These are phyloP conservation scores for Adelognathus sp. DNA, from an alignment of 2,888 invertebrate genomes.

Conservation along the genomic window DNA sequence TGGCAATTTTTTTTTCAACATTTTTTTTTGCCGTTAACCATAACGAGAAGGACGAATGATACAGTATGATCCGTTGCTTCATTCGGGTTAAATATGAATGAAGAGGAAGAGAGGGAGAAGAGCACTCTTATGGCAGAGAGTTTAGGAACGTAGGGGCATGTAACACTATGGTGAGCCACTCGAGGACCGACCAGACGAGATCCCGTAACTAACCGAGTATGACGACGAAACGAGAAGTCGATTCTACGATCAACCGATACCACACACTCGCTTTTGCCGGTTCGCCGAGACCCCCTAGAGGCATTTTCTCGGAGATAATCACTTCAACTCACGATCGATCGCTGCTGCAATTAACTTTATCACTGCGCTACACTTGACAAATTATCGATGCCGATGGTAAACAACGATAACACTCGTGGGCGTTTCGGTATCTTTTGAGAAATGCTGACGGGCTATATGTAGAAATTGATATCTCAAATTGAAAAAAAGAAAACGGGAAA, in stretches of 20 bases:
- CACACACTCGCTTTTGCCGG: constrained; percentile 22
- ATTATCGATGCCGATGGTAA: neutral
- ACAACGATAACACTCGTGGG: neutral
- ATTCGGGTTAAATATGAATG: constrained; percentile 41
- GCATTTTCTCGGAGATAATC: neutral
- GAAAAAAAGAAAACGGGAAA: too few relatives aligned
- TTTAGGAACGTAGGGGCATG: constrained; percentile 24
- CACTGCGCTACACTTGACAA: neutral
- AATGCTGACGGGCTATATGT: too few relatives aligned
- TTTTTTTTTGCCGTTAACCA: constrained; percentile 36
- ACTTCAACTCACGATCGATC: neutral
- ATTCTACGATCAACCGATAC: constrained; percentile 29
- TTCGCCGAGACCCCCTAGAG: neutral
- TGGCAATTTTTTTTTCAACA: neutral
- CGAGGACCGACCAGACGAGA: constrained; percentile 44
- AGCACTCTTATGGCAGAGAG: constrained; percentile 44
- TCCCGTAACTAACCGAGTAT: constrained; percentile 52
- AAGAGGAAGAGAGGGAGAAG: constrained; percentile 19
- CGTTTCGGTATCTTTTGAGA: too few relatives aligned
- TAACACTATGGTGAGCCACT: too few relatives aligned
- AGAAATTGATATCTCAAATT: too few relatives aligned
- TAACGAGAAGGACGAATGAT: constrained; percentile 22
- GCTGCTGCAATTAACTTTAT: neutral
- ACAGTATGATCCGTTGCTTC: constrained; percentile 55
- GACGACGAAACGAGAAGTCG: neutral